Percentiles rank a stretch among this genome's conserved stretches.
phyloP scores from a whole-genome alignment of 2,888 invertebrate genomes.

The Balanococcus diminutus region DNA sequence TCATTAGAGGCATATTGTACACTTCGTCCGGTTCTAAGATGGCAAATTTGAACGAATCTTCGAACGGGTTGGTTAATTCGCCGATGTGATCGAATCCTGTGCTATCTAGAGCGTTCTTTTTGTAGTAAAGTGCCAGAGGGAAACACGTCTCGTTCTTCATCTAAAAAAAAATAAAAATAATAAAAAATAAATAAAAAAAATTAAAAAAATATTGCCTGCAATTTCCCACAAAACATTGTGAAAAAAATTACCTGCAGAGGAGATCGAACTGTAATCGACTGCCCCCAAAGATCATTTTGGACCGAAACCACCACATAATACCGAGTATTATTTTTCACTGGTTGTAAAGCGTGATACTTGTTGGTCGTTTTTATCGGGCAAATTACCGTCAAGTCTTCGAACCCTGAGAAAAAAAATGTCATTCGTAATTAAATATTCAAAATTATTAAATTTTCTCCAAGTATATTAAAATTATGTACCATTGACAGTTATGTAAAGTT shows the following conservation, averaged over 20 bases:
- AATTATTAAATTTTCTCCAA: conserved; percentile 10
- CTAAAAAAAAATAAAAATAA: conserved; percentile 61
- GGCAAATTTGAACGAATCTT: conserved; percentile 74
- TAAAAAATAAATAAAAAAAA: neutral
- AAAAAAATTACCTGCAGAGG: conserved; percentile 71
- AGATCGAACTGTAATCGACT: conserved; percentile 72
- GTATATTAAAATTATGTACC: conserved; percentile 60
- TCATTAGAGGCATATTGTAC: conserved; percentile 76
- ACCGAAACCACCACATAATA: conserved; percentile 76
- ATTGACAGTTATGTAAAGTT: conserved; percentile 70
- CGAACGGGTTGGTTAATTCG: conserved; percentile 75
- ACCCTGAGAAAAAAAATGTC: conserved; percentile 61
- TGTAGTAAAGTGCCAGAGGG: conserved; percentile 75
- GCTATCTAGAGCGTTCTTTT: conserved; percentile 72
- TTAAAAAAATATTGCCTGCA: conserved; percentile 67
- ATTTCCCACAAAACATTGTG: conserved; percentile 46
- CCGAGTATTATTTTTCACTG: conserved; percentile 67
- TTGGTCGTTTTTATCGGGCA: conserved; percentile 71
- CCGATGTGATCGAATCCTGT: conserved; percentile 70
- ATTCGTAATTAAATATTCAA: neutral
- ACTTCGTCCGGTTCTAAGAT: conserved; percentile 76
- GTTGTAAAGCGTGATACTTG: conserved; percentile 71
- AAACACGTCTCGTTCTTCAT: conserved; percentile 79
- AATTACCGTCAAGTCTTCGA: conserved; percentile 69
- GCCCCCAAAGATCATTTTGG: conserved; percentile 67